Base-by-base conservation (phyloP, 2,113 vertebrate genomes). In the Alethe diademata region DNA sequence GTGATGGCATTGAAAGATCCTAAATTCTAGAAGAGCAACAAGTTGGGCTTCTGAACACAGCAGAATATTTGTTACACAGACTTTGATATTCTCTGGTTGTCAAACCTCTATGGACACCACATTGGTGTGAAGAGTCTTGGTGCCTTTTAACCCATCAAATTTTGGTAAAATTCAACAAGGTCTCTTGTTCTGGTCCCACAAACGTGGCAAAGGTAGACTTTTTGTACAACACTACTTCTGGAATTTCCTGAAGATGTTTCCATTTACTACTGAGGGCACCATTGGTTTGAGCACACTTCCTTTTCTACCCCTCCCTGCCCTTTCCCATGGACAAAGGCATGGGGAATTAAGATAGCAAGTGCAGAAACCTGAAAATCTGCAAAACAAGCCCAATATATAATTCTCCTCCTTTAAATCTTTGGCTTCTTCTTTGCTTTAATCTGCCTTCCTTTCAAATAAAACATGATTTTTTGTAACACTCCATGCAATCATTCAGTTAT, bases 1-100 rank as follows among this genome's bases (percentile, higher is more conserved):
- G 31, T 25, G 4, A 84, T 2, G 3, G 50, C 0, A 4, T 87
- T 79, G 91, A 85, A 64, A 35, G 78, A 88, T 84, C 66, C 66
- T 65, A 83, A 90, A 83, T 83, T 86, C 29, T 71, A 90, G 45
- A 91, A 88, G 23, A 91, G 62, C 26, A 93, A 58, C 35, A 93
- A 70, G 24, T 11, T 58, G 19, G 66, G 42, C 70, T 94, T 94
- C 74, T 88, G 84, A 45, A 88, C 42, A 66, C 22, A 23, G 13
- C 22, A 73, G 72, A 65, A 72, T 22, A 73, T 73, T 79, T 85
- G 15, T 61, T 88, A 35, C 47, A 38, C 23, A 38, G 45, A 14
- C 19, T 83, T 90, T 86, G 50, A 76, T 79, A 88, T 76, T 70
- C 29, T 73, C 25, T 50, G 16, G 6, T 62, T 70, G 7, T 73